Conservation (phyloP, 2,797 vertebrate species). For the Darevskia nairensis region DNA sequence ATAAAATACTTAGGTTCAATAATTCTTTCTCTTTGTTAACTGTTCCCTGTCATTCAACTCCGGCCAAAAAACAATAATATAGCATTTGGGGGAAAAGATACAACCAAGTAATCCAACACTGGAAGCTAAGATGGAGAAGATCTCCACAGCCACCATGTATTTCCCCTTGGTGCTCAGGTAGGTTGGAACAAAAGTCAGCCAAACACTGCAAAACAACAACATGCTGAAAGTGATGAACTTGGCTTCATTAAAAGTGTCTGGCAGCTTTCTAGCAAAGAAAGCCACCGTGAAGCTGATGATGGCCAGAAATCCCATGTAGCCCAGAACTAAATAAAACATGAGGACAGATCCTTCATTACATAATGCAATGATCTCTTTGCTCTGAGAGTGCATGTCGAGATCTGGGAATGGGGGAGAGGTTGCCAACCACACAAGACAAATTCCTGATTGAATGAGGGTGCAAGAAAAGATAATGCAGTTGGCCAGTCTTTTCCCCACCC, state of each 20-base stretch:
- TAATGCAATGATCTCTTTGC: not conserved
- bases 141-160: too few species aligned
- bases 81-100: too few species aligned
- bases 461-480: not conserved
- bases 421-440: not conserved
- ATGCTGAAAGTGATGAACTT: not conserved
- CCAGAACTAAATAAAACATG: not conserved
- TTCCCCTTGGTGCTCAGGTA: too few species aligned
- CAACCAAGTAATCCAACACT: not conserved
- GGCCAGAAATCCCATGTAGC: not conserved
- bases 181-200: not conserved
- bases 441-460: not conserved
- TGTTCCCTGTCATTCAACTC: not conserved
- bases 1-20: too few species aligned
- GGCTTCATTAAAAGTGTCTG: not conserved
- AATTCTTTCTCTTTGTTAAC: not conserved
- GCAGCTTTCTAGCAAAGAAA: not conserved
- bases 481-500: too few species aligned
- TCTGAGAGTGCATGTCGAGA: not conserved
- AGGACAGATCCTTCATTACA: not conserved
- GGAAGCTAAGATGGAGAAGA: too few species aligned
- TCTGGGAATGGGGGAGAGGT: not conserved
- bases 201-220: not conserved
- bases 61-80: not conserved
- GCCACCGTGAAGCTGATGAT: too few species aligned